Evolutionary conservation across 2,888 invertebrate genomes (phyloP).

Genomic region (Panopea generosa): DNA sequence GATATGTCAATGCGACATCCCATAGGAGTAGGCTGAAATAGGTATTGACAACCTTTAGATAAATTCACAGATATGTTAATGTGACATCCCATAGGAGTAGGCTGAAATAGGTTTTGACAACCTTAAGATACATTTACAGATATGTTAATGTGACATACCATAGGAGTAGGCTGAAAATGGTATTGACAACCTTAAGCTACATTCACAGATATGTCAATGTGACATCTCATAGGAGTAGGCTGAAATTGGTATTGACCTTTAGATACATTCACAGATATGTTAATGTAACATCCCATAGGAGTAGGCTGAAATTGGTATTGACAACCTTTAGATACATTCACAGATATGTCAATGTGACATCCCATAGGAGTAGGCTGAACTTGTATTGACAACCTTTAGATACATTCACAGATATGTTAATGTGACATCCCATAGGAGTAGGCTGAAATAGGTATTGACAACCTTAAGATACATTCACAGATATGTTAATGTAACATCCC

Average conservation of each 20-base stretch:
- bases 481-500: slow-evolving; percentile 95
- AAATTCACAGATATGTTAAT: slow-evolving; percentile 98
- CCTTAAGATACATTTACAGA: no score
- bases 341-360: no score
- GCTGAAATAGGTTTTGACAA: slow-evolving; percentile 78
- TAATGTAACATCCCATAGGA: no score
- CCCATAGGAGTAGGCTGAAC: no score
- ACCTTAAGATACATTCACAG: no score
- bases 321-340: no score
- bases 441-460: slow-evolving; percentile 79
- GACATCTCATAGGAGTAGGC: slow-evolving; percentile 88
- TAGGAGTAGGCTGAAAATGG: slow-evolving; percentile 81
- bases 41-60: no score
- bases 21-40: slow-evolving; percentile 82
- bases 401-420: slow-evolving; percentile 98
- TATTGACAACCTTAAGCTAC: no score
- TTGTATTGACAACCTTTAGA: no score
- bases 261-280: no score
- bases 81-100: slow-evolving; percentile 89
- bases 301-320: no score
- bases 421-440: slow-evolving; percentile 89
- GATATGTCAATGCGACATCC: slow-evolving; percentile 96
- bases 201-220: slow-evolving; percentile 97
- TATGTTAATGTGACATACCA: slow-evolving; percentile 95
- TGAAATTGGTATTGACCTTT: no score